Evolutionary conservation across 2,888 invertebrate species (phyloP), one percentile per base, ranked within the genome.

Genomic region (Apantesis nais): DNA sequence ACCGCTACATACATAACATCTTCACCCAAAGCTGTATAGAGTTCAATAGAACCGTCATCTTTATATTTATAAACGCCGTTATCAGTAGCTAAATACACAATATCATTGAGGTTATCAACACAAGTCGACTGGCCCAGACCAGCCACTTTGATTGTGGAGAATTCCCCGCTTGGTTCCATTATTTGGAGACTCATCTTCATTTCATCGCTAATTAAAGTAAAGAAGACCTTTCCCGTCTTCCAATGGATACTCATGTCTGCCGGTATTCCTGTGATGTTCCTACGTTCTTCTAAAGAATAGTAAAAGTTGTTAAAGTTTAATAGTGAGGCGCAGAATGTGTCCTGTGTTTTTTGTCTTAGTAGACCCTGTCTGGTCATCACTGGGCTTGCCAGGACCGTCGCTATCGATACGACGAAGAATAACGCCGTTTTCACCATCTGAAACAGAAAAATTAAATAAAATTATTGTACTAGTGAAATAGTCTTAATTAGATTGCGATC

Each of bases 1-100:
- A 92, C 88, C 0, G 94, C 90, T 14, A 92, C 81, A 71, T 94
- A 95, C 94, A 95, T 95, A 0, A 95, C 92, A 71, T 95, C 94
- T 86, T 94, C 93, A 3, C 93, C 93, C 39, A 90, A 80, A 74
- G 92, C 94, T 14, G 93, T 84, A 44, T 88, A 92, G 0, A 90
- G 75, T 75, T 92, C 92, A 8, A 90, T 85, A 8, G 90, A 86
- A 0, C 88, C 85, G 67, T 92, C 92, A 16, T 92, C 90, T 76
- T 92, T 92, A 70, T 91, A 94, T 89, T 91, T 94, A 66, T 93
- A 94, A 0, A 94, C 91, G 0, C 95, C 95, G 78, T 93, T 94
- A 90, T 95, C 94, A 70, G 94, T 93, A 0, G 93, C 94, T 61
- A 95, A 83, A 76, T 93, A 95, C 2, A 94, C 87, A 8, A 93